phyloP scores from a whole-genome alignment of 2,113 vertebrate genomes.

The Cyprinodon tularosa region DNA sequence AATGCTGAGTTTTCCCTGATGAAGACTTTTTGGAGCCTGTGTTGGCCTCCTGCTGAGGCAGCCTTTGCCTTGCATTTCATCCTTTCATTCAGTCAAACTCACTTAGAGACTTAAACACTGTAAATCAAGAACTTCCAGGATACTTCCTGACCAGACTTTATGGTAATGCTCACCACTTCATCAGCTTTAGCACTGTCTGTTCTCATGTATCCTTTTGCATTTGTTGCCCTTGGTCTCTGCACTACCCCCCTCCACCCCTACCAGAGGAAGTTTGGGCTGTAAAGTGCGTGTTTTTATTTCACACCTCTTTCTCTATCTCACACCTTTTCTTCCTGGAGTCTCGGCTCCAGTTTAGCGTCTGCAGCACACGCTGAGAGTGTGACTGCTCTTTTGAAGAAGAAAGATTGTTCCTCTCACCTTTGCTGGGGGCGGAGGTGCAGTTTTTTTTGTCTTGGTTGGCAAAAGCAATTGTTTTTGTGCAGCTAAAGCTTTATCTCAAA shows the following conservation, averaged over 20 bases:
- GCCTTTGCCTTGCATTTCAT: constrained; percentile 26
- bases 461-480: not conserved
- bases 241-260: constrained; percentile 31
- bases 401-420: constrained; percentile 8
- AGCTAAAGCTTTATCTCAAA: no score
- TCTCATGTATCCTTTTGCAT: constrained; percentile 37
- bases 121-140: not conserved
- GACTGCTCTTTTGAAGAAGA: constrained; percentile 8
- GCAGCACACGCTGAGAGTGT: not conserved
- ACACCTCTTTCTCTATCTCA: constrained; percentile 59
- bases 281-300: constrained; percentile 75
- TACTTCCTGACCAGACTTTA: constrained; percentile 10
- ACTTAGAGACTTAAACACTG: not conserved
- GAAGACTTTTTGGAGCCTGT: constrained; percentile 16
- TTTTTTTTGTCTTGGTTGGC: not conserved
- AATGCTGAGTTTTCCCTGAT: not conserved
- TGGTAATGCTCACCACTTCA: constrained; percentile 18
- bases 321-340: constrained; percentile 72
- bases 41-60: not conserved
- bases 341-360: constrained; percentile 39
- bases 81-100: not conserved
- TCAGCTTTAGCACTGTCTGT: not conserved
- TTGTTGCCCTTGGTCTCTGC: constrained; percentile 24
- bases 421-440: not conserved
- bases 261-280: constrained; percentile 72